These are phyloP conservation scores for Myripristis jacobus DNA, from an alignment of 2,797 vertebrate genomes.

Conservation along the genomic window DNA sequence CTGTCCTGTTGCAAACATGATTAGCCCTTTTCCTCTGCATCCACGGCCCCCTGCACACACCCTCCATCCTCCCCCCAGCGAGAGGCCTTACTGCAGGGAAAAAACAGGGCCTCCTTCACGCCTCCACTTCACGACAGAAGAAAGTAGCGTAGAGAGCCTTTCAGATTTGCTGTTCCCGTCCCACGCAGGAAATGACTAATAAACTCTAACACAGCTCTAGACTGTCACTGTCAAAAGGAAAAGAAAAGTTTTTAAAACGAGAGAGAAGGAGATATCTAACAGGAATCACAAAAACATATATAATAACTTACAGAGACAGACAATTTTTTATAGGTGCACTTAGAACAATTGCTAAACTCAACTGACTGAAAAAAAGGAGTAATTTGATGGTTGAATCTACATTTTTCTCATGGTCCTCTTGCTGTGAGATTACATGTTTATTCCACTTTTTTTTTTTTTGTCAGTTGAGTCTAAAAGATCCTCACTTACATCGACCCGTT, in stretches of 20 bases:
- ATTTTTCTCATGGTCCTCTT: too few relatives aligned
- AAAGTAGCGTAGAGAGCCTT: constrained; percentile 26
- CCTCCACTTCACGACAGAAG: constrained; percentile 39
- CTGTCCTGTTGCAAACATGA: constrained; percentile 82
- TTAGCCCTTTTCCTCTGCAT: constrained; percentile 78
- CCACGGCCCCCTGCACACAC: constrained; percentile 53
- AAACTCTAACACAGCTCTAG: constrained; percentile 26
- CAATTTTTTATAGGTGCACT: too few relatives aligned
- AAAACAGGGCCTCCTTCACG: constrained; percentile 62
- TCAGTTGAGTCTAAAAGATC: too few relatives aligned
- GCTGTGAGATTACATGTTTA: too few relatives aligned
- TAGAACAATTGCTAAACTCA: too few relatives aligned
- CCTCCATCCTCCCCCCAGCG: constrained; percentile 29
- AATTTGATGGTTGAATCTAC: too few relatives aligned
- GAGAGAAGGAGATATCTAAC: not conserved
- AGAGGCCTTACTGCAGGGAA: constrained; percentile 51
- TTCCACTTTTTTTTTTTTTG: too few relatives aligned
- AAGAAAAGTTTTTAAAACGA: not conserved
- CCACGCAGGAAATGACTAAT: constrained; percentile 50
- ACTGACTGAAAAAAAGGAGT: too few relatives aligned
- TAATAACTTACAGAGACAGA: not conserved
- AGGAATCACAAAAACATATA: not conserved
- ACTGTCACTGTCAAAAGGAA: not conserved
- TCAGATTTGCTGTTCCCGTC: constrained; percentile 35
- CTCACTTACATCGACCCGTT: too few relatives aligned